These are phyloP conservation scores for Danaus melanippus DNA, from an alignment of 1,140 invertebrate genomes.

Conservation along the genomic window DNA sequence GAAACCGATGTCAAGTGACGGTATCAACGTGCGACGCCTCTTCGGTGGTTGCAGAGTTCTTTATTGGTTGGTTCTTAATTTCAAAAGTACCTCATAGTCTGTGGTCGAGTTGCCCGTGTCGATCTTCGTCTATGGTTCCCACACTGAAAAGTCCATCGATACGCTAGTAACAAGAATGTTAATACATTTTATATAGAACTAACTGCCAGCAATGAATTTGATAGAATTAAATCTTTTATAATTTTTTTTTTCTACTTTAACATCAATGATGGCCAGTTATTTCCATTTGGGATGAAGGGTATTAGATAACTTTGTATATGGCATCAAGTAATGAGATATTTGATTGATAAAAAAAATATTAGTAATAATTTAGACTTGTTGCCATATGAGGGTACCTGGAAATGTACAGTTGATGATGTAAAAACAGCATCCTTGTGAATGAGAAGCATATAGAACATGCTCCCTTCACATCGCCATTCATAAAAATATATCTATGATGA, in stretches of 20 bases:
- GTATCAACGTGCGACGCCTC: conserved; percentile 20
- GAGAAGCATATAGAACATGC: conserved; percentile 36
- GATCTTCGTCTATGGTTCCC: conserved; percentile 44
- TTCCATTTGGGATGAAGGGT: conserved; percentile 35
- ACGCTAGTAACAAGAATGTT: conserved; percentile 50
- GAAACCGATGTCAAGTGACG: conserved; percentile 36
- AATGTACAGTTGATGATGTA: conserved; percentile 61
- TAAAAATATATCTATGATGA: conserved; percentile 4
- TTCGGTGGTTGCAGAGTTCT: conserved; percentile 28
- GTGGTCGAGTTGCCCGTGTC: conserved; percentile 17
- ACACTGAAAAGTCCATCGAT: conserved; percentile 69
- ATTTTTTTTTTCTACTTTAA: not conserved
- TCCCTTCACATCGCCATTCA: conserved; percentile 21
- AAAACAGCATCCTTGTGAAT: conserved; percentile 52
- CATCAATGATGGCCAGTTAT: conserved; percentile 35
- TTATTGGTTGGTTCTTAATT: conserved; percentile 30
- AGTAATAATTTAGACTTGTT: conserved; percentile 33
- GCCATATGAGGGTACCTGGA: conserved; percentile 61
- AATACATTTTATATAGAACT: conserved; percentile 12
- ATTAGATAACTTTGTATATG: conserved; percentile 38
- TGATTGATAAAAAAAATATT: conserved; percentile 8
- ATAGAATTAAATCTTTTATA: no score
- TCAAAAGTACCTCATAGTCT: conserved; percentile 61
- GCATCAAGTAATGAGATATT: conserved; percentile 35
- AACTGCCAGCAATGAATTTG: no score